phyloP scores from a whole-genome alignment of 2,113 vertebrate species.

The Platycercus adscitus region DNA sequence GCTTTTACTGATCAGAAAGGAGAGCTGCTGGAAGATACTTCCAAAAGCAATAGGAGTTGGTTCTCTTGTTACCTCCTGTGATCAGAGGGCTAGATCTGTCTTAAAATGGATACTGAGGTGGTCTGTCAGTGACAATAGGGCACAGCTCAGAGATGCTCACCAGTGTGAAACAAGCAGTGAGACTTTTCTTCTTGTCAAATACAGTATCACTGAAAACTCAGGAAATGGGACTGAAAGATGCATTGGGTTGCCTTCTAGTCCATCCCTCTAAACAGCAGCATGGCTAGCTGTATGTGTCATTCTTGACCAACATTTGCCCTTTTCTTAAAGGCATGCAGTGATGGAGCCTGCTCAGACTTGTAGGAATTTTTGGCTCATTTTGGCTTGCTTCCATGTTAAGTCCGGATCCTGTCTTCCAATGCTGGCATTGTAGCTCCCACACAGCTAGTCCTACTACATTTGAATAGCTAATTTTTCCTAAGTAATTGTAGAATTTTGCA shows the following conservation, averaged over 20 bases:
- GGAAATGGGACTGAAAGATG: background rate
- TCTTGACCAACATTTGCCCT: background rate
- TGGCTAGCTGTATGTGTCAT: background rate
- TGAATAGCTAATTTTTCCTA: slow-evolving; percentile 28
- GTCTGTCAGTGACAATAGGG: background rate
- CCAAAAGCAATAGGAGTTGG: background rate
- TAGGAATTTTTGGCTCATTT: background rate
- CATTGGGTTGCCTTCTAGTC: background rate
- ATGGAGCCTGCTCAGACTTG: background rate
- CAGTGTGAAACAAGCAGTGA: background rate
- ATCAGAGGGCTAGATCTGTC: background rate
- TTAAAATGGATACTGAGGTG: background rate
- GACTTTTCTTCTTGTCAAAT: background rate
- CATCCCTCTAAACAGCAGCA: rapidly evolving
- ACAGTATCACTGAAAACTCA: background rate
- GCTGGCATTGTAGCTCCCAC: background rate
- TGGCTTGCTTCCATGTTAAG: background rate
- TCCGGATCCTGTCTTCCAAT: background rate
- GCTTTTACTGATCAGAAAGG: background rate
- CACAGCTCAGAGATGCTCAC: background rate
- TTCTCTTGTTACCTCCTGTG: background rate
- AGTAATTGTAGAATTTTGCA: slow-evolving; percentile 15
- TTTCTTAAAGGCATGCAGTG: background rate
- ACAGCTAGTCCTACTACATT: background rate
- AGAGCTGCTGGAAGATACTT: background rate